Evolutionary conservation across 2,888 invertebrate species (phyloP).

Genomic region (Plagodis dolabraria): DNA sequence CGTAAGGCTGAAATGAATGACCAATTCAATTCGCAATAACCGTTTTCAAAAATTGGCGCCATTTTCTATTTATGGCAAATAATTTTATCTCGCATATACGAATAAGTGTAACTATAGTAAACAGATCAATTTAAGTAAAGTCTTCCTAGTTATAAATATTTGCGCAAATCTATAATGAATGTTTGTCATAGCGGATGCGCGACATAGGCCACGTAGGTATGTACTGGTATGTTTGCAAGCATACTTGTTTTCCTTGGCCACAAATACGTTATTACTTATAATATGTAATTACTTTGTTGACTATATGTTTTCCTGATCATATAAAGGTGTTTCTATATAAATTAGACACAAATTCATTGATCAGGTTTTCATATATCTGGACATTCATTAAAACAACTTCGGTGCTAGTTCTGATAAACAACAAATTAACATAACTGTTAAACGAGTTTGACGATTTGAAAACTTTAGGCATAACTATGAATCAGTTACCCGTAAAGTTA

Average conservation of each 20-base stretch:
- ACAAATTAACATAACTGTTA: slow-evolving; percentile 1
- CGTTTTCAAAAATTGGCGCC: too few species aligned
- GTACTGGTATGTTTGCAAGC: background rate
- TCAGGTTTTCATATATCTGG: too few species aligned
- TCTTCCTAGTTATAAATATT: slow-evolving; percentile 2
- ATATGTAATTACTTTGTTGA: slow-evolving; percentile 18
- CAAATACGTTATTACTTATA: slow-evolving; percentile 25
- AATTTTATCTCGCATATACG: too few species aligned
- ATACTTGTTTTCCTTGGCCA: slow-evolving; percentile 40
- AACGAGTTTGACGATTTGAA: background rate
- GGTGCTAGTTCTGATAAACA: background rate
- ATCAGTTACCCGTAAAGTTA: background rate
- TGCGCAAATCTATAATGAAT: slow-evolving; percentile 3
- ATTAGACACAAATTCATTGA: background rate
- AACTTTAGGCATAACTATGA: background rate
- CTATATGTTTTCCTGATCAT: slow-evolving; percentile 20
- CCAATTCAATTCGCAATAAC: too few species aligned
- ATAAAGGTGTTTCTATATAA: background rate
- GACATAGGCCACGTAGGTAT: slow-evolving; percentile 7
- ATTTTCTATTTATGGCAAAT: too few species aligned
- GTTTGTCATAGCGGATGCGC: slow-evolving; percentile 15
- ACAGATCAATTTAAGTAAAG: background rate
- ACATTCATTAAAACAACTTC: too few species aligned
- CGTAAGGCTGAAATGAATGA: too few species aligned
- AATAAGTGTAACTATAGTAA: background rate